A percentile compares a stretch with the other conserved stretches of the same genome.
Conservation (phyloP, 2,797 vertebrate genomes). For the Emys orbicularis region DNA sequence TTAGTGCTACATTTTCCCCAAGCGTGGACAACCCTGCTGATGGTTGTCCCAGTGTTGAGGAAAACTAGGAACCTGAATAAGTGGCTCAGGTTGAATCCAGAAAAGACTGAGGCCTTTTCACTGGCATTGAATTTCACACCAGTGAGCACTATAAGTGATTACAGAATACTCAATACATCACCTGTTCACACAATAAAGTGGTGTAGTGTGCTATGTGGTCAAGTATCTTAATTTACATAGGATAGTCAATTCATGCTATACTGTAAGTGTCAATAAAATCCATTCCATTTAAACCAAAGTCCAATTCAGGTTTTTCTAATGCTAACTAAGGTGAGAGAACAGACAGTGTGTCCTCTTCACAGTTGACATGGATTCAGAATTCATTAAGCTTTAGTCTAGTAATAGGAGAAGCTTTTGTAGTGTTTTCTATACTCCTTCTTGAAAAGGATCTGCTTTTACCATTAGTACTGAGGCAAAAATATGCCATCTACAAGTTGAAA, state of each 20-base stretch:
- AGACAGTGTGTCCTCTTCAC: constrained; percentile 27
- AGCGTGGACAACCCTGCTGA: not conserved
- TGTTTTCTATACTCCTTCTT: constrained; percentile 53
- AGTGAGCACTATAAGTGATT: not conserved
- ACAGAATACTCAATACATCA: not conserved
- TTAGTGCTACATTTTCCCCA: not conserved
- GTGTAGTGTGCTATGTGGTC: not conserved
- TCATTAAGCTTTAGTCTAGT: constrained; percentile 45
- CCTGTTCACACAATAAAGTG: not conserved
- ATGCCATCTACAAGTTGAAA: constrained; percentile 57
- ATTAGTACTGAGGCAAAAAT: constrained; percentile 64
- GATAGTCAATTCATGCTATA: not conserved
- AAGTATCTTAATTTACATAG: not conserved
- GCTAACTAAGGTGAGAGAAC: constrained; percentile 19
- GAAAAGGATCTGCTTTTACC: constrained; percentile 49
- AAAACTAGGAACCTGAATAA: not conserved
- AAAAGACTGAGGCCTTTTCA: not conserved
- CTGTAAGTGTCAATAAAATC: not conserved
- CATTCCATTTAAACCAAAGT: not conserved
- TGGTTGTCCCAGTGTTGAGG: not conserved
- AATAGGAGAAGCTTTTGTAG: constrained; percentile 28
- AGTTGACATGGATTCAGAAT: constrained; percentile 28
- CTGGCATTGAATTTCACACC: not conserved
- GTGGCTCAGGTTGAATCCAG: not conserved
- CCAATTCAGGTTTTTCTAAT: not conserved